Percentiles rank a stretch among this genome's conserved stretches.
These are phyloP conservation scores for Sylvilagus floridanus DNA, from an alignment of 2,797 vertebrate species.

Conservation along the genomic window DNA sequence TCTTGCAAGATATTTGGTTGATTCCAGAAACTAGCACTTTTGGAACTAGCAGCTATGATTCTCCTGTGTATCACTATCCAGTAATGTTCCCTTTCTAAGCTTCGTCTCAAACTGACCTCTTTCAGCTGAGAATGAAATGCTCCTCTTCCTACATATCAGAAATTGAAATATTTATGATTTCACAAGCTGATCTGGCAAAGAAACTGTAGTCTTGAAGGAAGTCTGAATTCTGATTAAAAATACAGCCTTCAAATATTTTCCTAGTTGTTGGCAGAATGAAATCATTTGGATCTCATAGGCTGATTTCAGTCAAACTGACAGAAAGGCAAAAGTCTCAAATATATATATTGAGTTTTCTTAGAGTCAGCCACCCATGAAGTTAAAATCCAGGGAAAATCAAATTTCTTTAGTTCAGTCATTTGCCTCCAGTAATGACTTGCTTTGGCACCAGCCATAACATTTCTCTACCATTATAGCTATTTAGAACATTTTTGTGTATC, in stretches of 20 bases:
- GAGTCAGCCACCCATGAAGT: constrained; percentile 79
- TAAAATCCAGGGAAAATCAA: constrained; percentile 79
- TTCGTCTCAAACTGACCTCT: neutral
- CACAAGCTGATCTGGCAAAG: neutral
- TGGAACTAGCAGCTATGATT: neutral
- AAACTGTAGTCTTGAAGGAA: constrained; percentile 37
- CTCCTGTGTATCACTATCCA: neutral
- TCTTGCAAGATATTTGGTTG: neutral
- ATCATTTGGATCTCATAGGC: constrained; percentile 68
- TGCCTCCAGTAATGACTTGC: constrained; percentile 80
- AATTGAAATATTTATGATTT: constrained; percentile 38
- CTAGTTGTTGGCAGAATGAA: constrained; percentile 48
- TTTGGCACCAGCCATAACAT: constrained; percentile 74
- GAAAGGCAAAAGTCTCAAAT: constrained; percentile 67
- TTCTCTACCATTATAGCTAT: constrained; percentile 72
- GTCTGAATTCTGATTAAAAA: constrained; percentile 68
- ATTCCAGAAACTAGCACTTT: neutral
- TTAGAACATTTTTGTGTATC: constrained; percentile 75
- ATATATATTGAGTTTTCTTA: constrained; percentile 75
- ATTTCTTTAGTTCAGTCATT: constrained; percentile 82
- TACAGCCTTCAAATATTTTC: constrained; percentile 46
- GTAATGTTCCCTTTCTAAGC: neutral
- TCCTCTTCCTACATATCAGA: neutral
- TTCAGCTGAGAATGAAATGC: neutral
- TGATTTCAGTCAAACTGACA: constrained; percentile 76